phyloP scores from a whole-genome alignment of 2,797 vertebrate genomes.

The Phalloptychus januarius region DNA sequence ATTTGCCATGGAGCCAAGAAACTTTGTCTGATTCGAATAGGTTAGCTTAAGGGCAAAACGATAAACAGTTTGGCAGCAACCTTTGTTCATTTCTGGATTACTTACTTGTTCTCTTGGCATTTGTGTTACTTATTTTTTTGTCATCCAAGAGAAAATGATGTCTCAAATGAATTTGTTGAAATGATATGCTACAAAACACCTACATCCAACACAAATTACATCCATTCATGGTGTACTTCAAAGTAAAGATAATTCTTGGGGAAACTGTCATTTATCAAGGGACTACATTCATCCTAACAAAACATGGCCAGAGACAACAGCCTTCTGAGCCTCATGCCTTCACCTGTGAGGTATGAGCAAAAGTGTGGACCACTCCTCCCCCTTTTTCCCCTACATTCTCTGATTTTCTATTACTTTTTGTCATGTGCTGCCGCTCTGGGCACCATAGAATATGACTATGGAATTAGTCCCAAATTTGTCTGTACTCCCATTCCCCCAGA shows the following conservation, averaged over 20 bases:
- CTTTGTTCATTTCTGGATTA: conserved; percentile 7
- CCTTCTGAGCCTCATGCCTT: conserved; percentile 54
- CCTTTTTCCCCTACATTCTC: conserved; percentile 44
- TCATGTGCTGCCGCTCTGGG: conserved; percentile 57
- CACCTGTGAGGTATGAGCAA: conserved; percentile 33
- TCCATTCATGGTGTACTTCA: conserved; percentile 59
- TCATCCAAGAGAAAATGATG: conserved; percentile 13
- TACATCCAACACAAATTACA: conserved; percentile 40
- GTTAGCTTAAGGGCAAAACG: conserved; percentile 13
- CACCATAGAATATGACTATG: conserved; percentile 76
- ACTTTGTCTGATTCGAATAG: conserved; percentile 10
- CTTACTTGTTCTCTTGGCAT: not conserved
- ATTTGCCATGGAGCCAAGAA: conserved; percentile 30
- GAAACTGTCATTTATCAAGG: conserved; percentile 31
- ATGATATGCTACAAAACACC: conserved; percentile 43
- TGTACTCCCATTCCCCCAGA: conserved; percentile 87
- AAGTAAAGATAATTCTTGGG: conserved; percentile 48
- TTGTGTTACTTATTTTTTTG: conserved; percentile 3
- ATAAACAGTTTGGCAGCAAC: conserved; percentile 8
- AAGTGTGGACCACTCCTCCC: conserved; percentile 41
- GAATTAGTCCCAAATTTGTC: conserved; percentile 83
- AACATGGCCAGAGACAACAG: conserved; percentile 69
- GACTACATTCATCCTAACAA: conserved; percentile 38
- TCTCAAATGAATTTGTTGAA: conserved; percentile 30
- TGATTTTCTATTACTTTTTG: conserved; percentile 71